Percentiles rank a stretch among this genome's conserved stretches.
Evolutionary conservation across 1,140 invertebrate genomes (phyloP).

Genomic region (Caenorhabditis inopinata): DNA sequence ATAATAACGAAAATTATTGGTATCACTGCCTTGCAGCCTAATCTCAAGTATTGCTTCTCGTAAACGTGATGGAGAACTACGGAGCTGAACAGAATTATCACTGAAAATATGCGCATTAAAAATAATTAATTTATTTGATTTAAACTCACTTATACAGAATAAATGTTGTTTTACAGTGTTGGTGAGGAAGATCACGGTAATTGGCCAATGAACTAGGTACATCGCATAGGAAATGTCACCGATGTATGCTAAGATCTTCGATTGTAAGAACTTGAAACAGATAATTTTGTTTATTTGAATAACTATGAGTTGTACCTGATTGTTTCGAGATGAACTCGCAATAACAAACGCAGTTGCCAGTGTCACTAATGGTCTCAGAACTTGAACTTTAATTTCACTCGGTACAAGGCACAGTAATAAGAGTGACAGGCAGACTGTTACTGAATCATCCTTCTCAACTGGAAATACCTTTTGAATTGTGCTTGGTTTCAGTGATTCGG

Average conservation of each 20-base stretch:
- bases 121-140: neutral
- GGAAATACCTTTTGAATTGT: neutral
- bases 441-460: neutral
- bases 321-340: neutral
- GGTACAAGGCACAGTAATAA: neutral
- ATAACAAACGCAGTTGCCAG: neutral
- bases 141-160: neutral
- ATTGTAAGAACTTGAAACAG: neutral
- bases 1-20: neutral
- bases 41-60: neutral
- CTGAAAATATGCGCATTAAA: neutral
- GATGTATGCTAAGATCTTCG: neutral
- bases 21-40: neutral
- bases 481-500: neutral
- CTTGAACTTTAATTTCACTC: neutral
- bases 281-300: neutral
- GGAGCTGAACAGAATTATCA: neutral
- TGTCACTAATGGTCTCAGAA: neutral
- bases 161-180: neutral
- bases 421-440: neutral
- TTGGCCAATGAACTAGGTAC: constrained; percentile 19
- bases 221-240: constrained; percentile 30
- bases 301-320: neutral
- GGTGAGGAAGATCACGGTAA: neutral
- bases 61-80: neutral